Conservation (phyloP, 37 sponge, comb jelly and placozoan species). For the Ianthella basta region DNA sequence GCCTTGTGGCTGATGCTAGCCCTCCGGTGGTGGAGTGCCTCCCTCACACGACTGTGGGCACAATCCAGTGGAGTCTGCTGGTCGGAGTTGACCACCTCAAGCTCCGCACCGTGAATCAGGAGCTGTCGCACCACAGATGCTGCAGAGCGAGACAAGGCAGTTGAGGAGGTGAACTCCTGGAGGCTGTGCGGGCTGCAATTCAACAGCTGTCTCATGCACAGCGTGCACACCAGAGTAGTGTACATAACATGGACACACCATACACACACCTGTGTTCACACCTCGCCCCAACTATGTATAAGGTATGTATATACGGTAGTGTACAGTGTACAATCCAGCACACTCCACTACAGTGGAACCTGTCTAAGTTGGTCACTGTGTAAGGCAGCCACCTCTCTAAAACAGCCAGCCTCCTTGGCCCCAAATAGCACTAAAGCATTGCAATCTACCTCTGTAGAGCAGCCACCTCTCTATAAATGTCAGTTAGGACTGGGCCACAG, state of each 20-base stretch:
- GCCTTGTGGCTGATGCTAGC: neutral
- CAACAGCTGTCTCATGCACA: neutral
- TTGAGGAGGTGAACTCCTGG: neutral
- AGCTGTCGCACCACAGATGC: slow-evolving; percentile 73
- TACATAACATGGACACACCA: neutral
- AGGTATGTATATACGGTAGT: too few relatives aligned
- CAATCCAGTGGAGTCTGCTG: slow-evolving; percentile 69
- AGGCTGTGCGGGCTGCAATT: neutral
- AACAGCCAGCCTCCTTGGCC: too few relatives aligned
- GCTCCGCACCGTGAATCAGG: slow-evolving; percentile 66
- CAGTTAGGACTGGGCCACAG: too few relatives aligned
- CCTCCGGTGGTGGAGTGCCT: neutral
- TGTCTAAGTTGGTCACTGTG: too few relatives aligned
- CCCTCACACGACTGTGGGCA: slow-evolving; percentile 57
- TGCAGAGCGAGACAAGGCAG: slow-evolving; percentile 5
- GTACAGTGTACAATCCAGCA: too few relatives aligned
- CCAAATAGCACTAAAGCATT: too few relatives aligned
- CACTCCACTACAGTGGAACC: too few relatives aligned
- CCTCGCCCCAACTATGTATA: too few relatives aligned
- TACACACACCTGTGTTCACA: neutral
- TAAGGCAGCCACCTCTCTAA: too few relatives aligned
- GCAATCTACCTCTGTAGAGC: too few relatives aligned
- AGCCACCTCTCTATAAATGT: too few relatives aligned
- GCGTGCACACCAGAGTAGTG: neutral
- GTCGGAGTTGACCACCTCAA: slow-evolving; percentile 49